Evolutionary conservation across 2,888 invertebrate genomes (phyloP).

Genomic region (Apamea anceps): DNA sequence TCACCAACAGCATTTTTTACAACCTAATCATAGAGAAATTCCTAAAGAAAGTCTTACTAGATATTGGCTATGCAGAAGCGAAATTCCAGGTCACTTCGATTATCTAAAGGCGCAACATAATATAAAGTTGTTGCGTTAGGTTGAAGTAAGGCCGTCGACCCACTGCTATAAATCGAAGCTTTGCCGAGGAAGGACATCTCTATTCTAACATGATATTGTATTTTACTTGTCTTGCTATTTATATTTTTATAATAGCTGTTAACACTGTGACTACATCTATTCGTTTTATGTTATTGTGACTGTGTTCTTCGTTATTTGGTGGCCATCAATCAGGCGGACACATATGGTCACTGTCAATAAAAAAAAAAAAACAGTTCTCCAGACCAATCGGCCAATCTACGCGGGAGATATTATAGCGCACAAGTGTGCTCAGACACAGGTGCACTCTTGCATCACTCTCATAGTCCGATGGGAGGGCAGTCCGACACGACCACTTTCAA

Average conservation of each 20-base stretch:
- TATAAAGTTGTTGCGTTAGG: slow-evolving; percentile 1
- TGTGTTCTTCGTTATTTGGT: not conserved
- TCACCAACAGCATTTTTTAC: not conserved
- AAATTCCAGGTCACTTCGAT: slow-evolving; percentile 42
- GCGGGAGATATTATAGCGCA: not conserved
- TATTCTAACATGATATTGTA: slow-evolving; percentile 9
- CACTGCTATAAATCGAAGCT: slow-evolving; percentile 18
- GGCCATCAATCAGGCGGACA: not conserved
- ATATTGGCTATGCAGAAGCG: not conserved
- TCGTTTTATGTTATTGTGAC: not conserved
- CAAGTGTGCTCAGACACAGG: not conserved
- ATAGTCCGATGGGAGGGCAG: not conserved
- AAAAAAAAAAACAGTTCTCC: not conserved
- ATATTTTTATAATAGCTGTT: not conserved
- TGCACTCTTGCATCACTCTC: not conserved
- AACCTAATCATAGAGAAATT: not conserved
- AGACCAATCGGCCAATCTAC: not conserved
- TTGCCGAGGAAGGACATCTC: slow-evolving; percentile 9
- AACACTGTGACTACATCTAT: not conserved
- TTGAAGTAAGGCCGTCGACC: slow-evolving; percentile 3
- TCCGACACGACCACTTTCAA: not conserved
- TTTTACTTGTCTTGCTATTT: slow-evolving; percentile 1
- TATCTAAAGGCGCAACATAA: slow-evolving; percentile 38
- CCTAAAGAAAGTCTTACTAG: not conserved
- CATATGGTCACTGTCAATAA: not conserved